Base-by-base conservation (phyloP, 30 jellyfish, hydroid and myxozoan species). In the Phacellophora camtschatica region DNA sequence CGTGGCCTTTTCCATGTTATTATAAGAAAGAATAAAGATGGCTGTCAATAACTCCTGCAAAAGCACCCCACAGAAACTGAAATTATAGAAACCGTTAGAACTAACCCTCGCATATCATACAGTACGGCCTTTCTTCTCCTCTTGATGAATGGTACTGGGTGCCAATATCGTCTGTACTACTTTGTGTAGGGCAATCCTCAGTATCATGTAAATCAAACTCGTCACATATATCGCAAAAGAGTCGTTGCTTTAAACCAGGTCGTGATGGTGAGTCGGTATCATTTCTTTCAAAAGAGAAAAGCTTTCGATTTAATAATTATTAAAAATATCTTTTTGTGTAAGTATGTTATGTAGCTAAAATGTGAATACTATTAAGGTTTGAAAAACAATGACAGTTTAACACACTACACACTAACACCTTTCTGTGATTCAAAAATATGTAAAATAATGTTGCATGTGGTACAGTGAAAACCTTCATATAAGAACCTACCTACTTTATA, bases 121-220 rank as follows among this genome's bases (percentile, higher is more conserved):
- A 94, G 61, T 81, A 94, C 4, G 96, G 96, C 50, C 99, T 56
- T 50, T 86, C 97, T 29, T 71, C 91, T 29, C 95, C 96, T 36
- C 97, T 74, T 12, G 74, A 67, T 5, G 97, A 97, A 46, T 88
- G 99, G 63, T 94, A 95, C 58, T 88, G 95, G 0, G 87, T 74
- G 11, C 99, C 99, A 39, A 88, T 81, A 18, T 83, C 95, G 1
- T 68, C 91, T 1, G 79, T 82, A 64, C 88, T 82, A 66, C 92
- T 81, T 57, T 94, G 99, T 59, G 76, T 68, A 4, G 99, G 99
- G 56, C 99, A 94, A 53, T 94, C 99, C 58, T 94, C 99, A 0
- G 99, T 94, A 41, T 94, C 99, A 57, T 94, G 99, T 22, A 59
- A 24, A 64, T 94, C 99, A 64, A 94, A 94, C 27, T 78, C 96